phyloP scores from a whole-genome alignment of 2,113 vertebrate species.

The Amblyopsis rosae region DNA sequence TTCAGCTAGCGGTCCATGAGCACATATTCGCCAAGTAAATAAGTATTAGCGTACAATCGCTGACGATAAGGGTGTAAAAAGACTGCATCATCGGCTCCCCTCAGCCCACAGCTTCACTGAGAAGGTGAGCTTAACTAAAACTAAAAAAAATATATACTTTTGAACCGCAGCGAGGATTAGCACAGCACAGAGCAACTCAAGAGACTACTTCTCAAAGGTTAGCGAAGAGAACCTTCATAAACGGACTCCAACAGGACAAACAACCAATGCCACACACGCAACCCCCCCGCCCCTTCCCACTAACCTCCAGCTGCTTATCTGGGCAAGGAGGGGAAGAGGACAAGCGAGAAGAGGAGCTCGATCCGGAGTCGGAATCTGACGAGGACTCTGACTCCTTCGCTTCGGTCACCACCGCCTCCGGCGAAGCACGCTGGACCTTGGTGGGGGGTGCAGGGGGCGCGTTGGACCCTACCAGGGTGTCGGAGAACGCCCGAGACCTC shows the following conservation, averaged over 20 bases:
- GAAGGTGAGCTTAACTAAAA: constrained; percentile 39
- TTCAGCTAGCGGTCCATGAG: no score
- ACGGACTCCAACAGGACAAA: no score
- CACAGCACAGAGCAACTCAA: no score
- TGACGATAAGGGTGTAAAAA: no score
- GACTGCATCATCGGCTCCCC: constrained; percentile 14
- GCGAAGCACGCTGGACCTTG: constrained; percentile 24
- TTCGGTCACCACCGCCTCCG: constrained; percentile 18
- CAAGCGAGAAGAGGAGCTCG: constrained; percentile 66
- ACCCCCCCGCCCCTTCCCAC: constrained; percentile 33
- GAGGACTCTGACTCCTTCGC: constrained; percentile 63
- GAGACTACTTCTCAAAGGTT: no score
- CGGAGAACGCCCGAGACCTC: constrained; percentile 39
- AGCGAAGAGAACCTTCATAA: no score
- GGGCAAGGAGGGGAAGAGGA: constrained; percentile 59
- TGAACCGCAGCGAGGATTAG: no score
- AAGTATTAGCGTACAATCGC: no score
- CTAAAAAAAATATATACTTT: no score
- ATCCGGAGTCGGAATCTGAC: constrained; percentile 76
- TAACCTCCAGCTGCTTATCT: constrained; percentile 68
- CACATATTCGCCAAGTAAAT: no score
- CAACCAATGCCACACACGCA: no score
- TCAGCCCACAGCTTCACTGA: constrained; percentile 42
- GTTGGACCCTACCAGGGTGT: constrained; percentile 35
- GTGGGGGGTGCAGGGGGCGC: constrained; percentile 7